Percentiles rank a stretch among this genome's conserved stretches.
Conservation (phyloP, 2,888 invertebrate genomes). For the Priocnemis perturbator region DNA sequence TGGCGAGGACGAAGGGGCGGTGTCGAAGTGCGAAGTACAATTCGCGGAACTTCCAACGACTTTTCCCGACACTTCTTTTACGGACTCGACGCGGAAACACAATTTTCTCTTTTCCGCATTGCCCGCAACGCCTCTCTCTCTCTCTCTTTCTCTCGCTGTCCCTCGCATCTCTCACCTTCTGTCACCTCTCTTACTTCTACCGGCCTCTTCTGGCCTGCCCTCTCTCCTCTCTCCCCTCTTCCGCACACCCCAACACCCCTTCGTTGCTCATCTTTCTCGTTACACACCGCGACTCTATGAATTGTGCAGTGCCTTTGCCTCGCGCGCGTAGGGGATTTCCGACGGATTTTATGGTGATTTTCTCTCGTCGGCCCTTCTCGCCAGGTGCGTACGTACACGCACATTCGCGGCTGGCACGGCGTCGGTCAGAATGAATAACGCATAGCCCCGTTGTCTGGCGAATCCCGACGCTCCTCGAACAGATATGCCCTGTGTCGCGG, state of each 20-base stretch:
- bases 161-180: too few species aligned
- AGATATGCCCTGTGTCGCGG: background rate
- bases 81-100: slow-evolving; percentile 33
- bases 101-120: slow-evolving; percentile 37
- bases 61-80: slow-evolving; percentile 16
- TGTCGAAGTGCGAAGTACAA: slow-evolving; percentile 17
- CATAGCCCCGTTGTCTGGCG: slow-evolving; percentile 25
- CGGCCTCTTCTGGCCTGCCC: background rate
- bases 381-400: background rate
- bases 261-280: background rate
- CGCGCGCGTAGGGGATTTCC: slow-evolving; percentile 39
- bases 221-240: background rate
- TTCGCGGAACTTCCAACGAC: slow-evolving; percentile 26
- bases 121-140: slow-evolving; percentile 24
- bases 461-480: slow-evolving; percentile 6
- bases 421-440: slow-evolving; percentile 41
- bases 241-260: background rate
- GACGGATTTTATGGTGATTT: slow-evolving; percentile 45
- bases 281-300: slow-evolving; percentile 33
- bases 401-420: background rate
- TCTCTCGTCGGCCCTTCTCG: background rate
- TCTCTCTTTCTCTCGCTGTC: slow-evolving; percentile 30
- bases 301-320: slow-evolving; percentile 42
- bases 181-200: background rate
- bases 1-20: background rate